A percentile compares a stretch with the other conserved stretches of the same genome.
phyloP scores from a whole-genome alignment of 2,797 vertebrate genomes.

The Muscicapa striata region DNA sequence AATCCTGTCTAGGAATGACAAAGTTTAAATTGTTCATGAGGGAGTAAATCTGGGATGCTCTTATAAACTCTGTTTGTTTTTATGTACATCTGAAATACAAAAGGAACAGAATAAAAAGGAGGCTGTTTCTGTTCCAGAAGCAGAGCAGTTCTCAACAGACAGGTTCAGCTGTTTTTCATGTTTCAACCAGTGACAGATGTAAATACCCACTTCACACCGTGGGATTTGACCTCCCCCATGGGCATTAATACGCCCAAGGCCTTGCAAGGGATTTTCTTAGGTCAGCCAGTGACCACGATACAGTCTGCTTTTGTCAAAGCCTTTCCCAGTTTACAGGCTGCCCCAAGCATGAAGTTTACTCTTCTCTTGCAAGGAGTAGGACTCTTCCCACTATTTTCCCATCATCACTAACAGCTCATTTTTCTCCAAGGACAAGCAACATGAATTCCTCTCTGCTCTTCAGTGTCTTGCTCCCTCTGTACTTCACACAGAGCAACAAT shows the following conservation, averaged over 20 bases:
- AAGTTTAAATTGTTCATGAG: conserved; percentile 1
- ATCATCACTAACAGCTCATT: not conserved
- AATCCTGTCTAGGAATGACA: not conserved
- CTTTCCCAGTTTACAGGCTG: not conserved
- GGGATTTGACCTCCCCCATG: not conserved
- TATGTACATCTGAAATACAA: not conserved
- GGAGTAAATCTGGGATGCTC: not conserved
- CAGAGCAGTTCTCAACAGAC: not conserved
- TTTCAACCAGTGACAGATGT: not conserved
- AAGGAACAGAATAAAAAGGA: not conserved
- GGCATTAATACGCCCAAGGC: not conserved
- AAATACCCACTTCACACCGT: not conserved
- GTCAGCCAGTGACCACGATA: not conserved
- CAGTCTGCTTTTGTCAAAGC: not conserved
- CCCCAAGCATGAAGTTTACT: rapidly evolving
- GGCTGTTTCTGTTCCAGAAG: not conserved
- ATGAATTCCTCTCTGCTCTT: not conserved
- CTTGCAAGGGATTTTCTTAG: not conserved
- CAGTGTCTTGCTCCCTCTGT: not conserved
- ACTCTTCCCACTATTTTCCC: not conserved
- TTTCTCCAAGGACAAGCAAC: not conserved
- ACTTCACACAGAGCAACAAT: not conserved
- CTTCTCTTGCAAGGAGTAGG: not conserved
- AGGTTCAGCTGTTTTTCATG: not conserved
- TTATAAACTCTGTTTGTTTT: conserved; percentile 26